Percentiles rank a stretch among this genome's conserved stretches.
These are phyloP conservation scores for Eudemis profundana DNA, from an alignment of 2,888 invertebrate species.

Conservation along the genomic window DNA sequence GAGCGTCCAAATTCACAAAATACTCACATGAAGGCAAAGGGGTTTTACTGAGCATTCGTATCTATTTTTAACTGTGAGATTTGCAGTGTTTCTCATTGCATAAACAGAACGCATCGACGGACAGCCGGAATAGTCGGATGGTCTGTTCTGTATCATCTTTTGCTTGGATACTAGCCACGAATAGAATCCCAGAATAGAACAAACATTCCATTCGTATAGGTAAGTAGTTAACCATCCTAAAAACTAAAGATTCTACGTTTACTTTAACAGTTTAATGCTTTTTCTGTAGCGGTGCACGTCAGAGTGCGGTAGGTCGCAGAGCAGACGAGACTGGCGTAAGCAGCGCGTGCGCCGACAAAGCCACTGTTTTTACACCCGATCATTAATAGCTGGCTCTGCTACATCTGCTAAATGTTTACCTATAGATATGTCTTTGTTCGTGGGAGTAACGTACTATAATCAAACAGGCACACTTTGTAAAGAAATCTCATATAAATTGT, in stretches of 20 bases:
- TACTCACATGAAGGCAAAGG: too few relatives aligned
- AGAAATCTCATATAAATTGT: background rate
- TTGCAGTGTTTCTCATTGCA: background rate
- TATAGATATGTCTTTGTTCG: slow-evolving; percentile 11
- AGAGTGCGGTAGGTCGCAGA: slow-evolving; percentile 69
- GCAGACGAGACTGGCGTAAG: slow-evolving; percentile 61
- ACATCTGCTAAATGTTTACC: slow-evolving; percentile 26
- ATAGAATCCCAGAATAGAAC: background rate
- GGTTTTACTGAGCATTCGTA: background rate
- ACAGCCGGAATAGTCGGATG: background rate
- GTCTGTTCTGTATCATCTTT: background rate
- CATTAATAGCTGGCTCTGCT: slow-evolving; percentile 37
- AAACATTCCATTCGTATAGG: slow-evolving; percentile 5
- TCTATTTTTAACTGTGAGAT: slow-evolving; percentile 1
- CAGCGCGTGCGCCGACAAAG: slow-evolving; percentile 67
- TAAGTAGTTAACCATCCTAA: slow-evolving; percentile 22
- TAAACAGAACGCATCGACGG: background rate
- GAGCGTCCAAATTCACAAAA: too few relatives aligned
- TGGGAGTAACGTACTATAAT: slow-evolving; percentile 3
- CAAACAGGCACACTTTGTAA: background rate
- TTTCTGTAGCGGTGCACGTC: slow-evolving; percentile 27
- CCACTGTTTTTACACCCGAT: slow-evolving; percentile 51
- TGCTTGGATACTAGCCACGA: background rate
- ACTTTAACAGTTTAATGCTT: slow-evolving; percentile 24
- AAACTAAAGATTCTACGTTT: slow-evolving; percentile 26